Base-by-base conservation (phyloP, 2,888 invertebrate species). In the Apamea anceps region DNA sequence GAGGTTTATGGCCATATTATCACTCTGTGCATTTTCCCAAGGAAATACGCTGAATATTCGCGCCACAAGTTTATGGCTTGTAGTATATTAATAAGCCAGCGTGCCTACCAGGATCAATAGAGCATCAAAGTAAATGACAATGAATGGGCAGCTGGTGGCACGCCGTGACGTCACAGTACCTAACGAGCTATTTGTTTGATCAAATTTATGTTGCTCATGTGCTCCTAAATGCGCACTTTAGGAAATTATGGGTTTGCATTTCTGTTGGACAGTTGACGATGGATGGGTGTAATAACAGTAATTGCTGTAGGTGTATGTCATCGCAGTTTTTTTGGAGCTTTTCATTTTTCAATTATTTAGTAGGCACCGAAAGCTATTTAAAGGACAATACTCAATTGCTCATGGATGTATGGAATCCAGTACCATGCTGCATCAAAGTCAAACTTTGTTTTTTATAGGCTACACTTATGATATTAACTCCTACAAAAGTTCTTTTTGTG, bases 61-160 rank as follows among this genome's bases (percentile, higher is more conserved):
- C 75, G 81, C 89, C 82, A 78, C 84, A 87, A 89, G 87, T 90
- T 91, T 91, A 90, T 91, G 87, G 90, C 92, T 92, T 91, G 90
- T 86, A 86, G 87, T 91, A 89, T 88, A 87, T 88, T 87, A 90
- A 91, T 91, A 92, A 86, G 88, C 88, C 85, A 73, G 82, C 92
- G 91, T 93, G 92, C 90, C 92, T 91, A 90, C 87, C 82, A 90
- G 92, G 95, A 94, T 95, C 95, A 94, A 94, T 95, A 92, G 90
- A 92, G 93, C 93, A 93, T 95, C 94, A 94, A 91, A 93, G 94
- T 92, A 94, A 95, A 95, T 94, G 94, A 94, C 95, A 94, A 95
- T 93, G 92, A 94, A 95, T 95, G 93, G 90, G 91, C 85, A 90
- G 83, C 82, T 87, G 85, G 88, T 84, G 84, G 87, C 77, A 85